A percentile compares a stretch with the other conserved stretches of the same genome.
phyloP scores from a whole-genome alignment of 2,888 invertebrate genomes.

The Torymus tubicola region DNA sequence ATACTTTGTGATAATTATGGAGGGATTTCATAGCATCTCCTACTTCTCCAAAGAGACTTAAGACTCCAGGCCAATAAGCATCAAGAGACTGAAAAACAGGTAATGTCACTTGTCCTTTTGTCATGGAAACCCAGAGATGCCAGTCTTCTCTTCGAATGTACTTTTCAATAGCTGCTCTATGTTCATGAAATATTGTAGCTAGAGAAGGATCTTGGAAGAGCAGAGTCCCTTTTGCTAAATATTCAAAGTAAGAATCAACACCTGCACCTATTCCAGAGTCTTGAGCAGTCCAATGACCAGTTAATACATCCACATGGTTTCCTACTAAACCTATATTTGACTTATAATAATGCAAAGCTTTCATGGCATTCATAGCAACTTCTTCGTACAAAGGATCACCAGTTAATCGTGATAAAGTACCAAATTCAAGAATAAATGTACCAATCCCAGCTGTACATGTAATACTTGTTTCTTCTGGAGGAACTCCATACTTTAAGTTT shows the following conservation, averaged over 20 bases:
- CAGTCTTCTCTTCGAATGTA: slow-evolving; percentile 96
- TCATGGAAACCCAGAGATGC: slow-evolving; percentile 99
- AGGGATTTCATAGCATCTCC: slow-evolving; percentile 94
- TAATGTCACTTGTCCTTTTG: slow-evolving; percentile 94
- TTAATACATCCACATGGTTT: slow-evolving; percentile 97
- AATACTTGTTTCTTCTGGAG: slow-evolving; percentile 94
- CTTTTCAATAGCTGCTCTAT: slow-evolving; percentile 86
- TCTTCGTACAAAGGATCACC: slow-evolving; percentile 97
- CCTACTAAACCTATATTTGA: slow-evolving; percentile 94
- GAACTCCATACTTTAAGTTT: slow-evolving; percentile 93
- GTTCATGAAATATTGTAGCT: slow-evolving; percentile 93
- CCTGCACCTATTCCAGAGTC: slow-evolving; percentile 98
- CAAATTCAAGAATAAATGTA: slow-evolving; percentile 97
- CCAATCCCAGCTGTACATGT: slow-evolving; percentile 99
- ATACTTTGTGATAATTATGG: slow-evolving; percentile 96
- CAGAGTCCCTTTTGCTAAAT: slow-evolving; percentile 96
- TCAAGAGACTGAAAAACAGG: slow-evolving; percentile 99
- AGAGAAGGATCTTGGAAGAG: slow-evolving; percentile 93
- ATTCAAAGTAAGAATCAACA: slow-evolving; percentile 98
- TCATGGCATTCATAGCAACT: slow-evolving; percentile 93
- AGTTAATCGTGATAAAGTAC: slow-evolving; percentile 93
- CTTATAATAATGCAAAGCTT: slow-evolving; percentile 90
- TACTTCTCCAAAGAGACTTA: slow-evolving; percentile 92
- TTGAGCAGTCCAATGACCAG: slow-evolving; percentile 97
- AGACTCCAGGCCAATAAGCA: slow-evolving; percentile 98